Base-by-base conservation (phyloP, 1,140 invertebrate species). In the Bombus sibiricus region DNA sequence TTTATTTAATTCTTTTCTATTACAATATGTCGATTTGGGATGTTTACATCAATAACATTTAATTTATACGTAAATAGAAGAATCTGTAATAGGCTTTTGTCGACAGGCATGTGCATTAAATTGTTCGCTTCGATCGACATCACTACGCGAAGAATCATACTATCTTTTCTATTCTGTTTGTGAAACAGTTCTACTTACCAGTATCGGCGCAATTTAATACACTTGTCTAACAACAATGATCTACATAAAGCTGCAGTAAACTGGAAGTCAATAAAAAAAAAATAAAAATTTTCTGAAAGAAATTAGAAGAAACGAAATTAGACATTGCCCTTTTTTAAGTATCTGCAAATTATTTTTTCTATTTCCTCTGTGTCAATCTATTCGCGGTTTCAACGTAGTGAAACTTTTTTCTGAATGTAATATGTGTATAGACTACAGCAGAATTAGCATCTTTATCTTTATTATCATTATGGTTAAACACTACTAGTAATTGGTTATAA, bases 1-100 rank as follows among this genome's bases (percentile, higher is more conserved):
- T 92, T 94, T 93, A 92, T 53, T 93, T 92, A 91, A 87, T 91
- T 92, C 84, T 91, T 57, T 89, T 84, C 71, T 91, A 90, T 92
- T 93, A 94, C 90, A 94, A 90, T 91, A 84, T 91, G 91, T 87
- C 75, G 77, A 91, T 88, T 92, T 83, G 89, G 85, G 89, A 92
- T 92, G 91, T 93, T 53, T 91, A 91, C 88, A 93, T 92, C 62
- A n/a, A 89, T 89, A 92, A 88, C 88, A 83, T 85, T 75, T 89
- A 91, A 89, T 91, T 91, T 84, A 82, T 85, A 88, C 22, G 79
- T 88, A 88, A 85, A 86, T 86, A 85, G 82, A 90, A 34, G 57
- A 83, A 53, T 53, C 47, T 53, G 1, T 53, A 53, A 83, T 75
- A 85, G 81, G 69, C 88, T 78, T 41, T 69, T 79, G 59, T 81